Conservation (phyloP, 2,888 invertebrate species). For the Epicampocera succincta region DNA sequence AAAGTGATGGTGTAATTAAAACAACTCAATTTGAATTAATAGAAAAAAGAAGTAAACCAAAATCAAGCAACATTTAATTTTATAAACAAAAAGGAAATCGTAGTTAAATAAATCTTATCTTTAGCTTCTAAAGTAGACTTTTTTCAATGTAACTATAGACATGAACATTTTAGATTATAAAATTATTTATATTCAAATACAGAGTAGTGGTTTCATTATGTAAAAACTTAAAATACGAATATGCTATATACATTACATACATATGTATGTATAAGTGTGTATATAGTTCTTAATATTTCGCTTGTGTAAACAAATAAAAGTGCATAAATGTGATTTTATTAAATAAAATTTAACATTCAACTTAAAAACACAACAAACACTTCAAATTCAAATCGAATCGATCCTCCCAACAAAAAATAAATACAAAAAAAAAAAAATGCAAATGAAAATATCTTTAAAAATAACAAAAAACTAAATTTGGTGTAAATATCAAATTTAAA, state of each 20-base stretch:
- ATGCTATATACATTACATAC: slow-evolving; percentile 54
- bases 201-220: slow-evolving; percentile 77
- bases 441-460: slow-evolving; percentile 4
- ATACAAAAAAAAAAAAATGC: slow-evolving; percentile 1
- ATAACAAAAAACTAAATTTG: no score
- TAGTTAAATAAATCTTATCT: slow-evolving; percentile 69
- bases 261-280: slow-evolving; percentile 43
- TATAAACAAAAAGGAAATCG: slow-evolving; percentile 33
- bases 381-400: slow-evolving; percentile 46
- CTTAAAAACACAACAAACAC: slow-evolving; percentile 33
- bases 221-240: slow-evolving; percentile 70
- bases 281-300: slow-evolving; percentile 65
- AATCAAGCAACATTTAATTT: slow-evolving; percentile 49
- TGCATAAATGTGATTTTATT: slow-evolving; percentile 80
- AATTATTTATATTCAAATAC: slow-evolving; percentile 60
- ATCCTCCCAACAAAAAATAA: slow-evolving; percentile 51
- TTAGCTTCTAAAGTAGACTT: slow-evolving; percentile 65
- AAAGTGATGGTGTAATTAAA: slow-evolving; percentile 64
- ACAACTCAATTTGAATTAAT: slow-evolving; percentile 62
- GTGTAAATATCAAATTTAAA: slow-evolving; percentile 59
- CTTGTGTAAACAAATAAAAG: slow-evolving; percentile 71
- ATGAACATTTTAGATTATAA: slow-evolving; percentile 65
- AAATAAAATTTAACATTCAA: slow-evolving; percentile 75
- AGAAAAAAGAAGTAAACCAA: slow-evolving; percentile 8
- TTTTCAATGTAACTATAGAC: slow-evolving; percentile 54